A percentile compares a stretch with the other conserved stretches of the same genome.
Evolutionary conservation across 2,797 vertebrate genomes (phyloP).

Genomic region (Pterois miles): DNA sequence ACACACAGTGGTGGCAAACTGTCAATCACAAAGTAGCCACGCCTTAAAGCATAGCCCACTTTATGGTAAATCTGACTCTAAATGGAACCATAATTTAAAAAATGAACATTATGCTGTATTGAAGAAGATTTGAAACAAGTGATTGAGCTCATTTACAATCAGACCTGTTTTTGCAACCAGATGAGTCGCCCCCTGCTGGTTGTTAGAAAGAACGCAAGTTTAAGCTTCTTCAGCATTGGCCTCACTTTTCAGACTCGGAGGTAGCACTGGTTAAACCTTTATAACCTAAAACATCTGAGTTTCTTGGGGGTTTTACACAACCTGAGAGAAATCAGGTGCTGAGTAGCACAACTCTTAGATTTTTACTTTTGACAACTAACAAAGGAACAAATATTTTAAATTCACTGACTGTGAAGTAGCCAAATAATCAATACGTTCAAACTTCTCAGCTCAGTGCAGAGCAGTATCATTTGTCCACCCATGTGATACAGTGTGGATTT

Average conservation of each 20-base stretch:
- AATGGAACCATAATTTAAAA: too few species aligned
- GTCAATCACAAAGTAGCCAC: too few species aligned
- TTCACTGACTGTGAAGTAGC: not conserved
- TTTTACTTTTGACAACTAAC: not conserved
- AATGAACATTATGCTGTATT: too few species aligned
- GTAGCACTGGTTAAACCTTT: not conserved
- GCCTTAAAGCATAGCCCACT: rapidly evolving
- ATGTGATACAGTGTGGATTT: not conserved
- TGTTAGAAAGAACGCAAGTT: too few species aligned
- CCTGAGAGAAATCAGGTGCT: not conserved
- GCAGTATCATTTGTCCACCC: not conserved
- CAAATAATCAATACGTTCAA: not conserved
- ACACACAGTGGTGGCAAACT: too few species aligned
- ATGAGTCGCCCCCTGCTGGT: too few species aligned
- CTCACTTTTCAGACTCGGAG: too few species aligned
- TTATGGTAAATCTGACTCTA: too few species aligned
- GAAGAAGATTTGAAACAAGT: too few species aligned
- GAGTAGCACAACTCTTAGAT: not conserved
- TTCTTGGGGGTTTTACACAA: not conserved
- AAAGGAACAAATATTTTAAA: not conserved
- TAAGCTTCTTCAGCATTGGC: too few species aligned
- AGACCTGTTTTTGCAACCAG: too few species aligned
- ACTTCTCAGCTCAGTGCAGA: not conserved
- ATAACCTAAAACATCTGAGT: not conserved
- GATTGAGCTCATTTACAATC: too few species aligned